Base-by-base conservation (phyloP, 2,113 vertebrate species). In the Lepus americanus region DNA sequence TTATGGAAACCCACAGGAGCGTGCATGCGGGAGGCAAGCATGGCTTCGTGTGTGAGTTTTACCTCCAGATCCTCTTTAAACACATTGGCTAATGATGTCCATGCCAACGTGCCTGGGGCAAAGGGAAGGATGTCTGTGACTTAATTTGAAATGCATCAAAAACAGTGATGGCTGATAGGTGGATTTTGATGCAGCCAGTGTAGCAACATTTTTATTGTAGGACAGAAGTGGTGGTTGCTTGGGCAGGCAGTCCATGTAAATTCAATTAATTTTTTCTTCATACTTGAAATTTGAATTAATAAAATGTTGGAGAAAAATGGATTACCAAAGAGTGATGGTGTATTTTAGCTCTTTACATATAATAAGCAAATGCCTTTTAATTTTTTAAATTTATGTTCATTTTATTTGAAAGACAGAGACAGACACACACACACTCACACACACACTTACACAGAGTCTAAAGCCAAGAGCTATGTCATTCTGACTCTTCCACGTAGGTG, bases 261-360 rank as follows among this genome's bases (percentile, higher is more conserved):
- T 81, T 11, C 23, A 53, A 59, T 53, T 72, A 90, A 33, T 13
- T 69, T 55, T 76, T 49, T 44, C 8, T 51, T 6, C 17, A 23
- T 72, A 67, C 85, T 88, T 90, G 59, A 79, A 90, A 73, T 39
- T 70, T 76, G 55, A 74, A 59, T 63, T 80, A 74, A 27, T 23
- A 94, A 91, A 86, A 94, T 77, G 17, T 90, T 77, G 63, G 23
- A 33, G 2, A 29, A 44, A 55, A 51, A 76, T 80, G 22, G 33
- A 16, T 94, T 74, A 61, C 31, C 44, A 49, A 69, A 94, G 76
- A 61, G 4, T 27, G n/a, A 55, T 16, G 8, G 14, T 66, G 20
- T 76, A 67, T 85, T 85, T 85, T 22, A 89, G n/a, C 36, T 87
- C 31, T 67, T 76, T 93, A 36, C 14, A 23, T 72, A 79, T 94